Percentiles rank a stretch among this genome's conserved stretches.
Conservation (phyloP, 2,797 vertebrate genomes). For the Crocidura indochinensis region DNA sequence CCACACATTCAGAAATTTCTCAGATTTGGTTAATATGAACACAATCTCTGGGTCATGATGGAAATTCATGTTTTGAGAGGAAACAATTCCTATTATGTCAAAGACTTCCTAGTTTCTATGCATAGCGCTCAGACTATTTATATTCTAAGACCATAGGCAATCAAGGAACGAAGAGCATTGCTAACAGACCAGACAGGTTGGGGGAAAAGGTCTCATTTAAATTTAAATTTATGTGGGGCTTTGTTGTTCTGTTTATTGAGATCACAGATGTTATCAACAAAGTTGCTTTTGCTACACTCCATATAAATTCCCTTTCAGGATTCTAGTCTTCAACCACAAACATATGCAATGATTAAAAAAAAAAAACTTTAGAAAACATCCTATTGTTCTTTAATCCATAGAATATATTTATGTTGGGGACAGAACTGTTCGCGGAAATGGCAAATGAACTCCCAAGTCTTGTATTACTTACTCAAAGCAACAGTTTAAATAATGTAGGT, state of each 20-base stretch:
- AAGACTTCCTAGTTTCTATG: slow-evolving; percentile 41
- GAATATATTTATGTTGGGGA: slow-evolving; percentile 1
- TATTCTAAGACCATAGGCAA: neutral
- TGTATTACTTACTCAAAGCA: slow-evolving; percentile 35
- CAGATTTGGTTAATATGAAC: slow-evolving; percentile 21
- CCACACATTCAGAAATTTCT: slow-evolving; percentile 31
- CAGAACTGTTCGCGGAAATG: slow-evolving; percentile 34
- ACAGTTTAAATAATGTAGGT: slow-evolving; percentile 12
- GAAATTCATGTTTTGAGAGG: neutral
- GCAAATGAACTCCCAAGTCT: slow-evolving; percentile 16
- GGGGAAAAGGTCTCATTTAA: neutral
- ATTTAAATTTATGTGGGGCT: slow-evolving; percentile 53
- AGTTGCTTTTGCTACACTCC: slow-evolving; percentile 29
- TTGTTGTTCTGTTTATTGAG: slow-evolving; percentile 11
- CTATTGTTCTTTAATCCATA: slow-evolving; percentile 30
- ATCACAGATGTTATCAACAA: slow-evolving; percentile 42
- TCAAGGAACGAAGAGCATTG: neutral
- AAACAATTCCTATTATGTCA: neutral
- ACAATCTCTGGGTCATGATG: neutral
- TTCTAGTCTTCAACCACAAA: slow-evolving; percentile 40
- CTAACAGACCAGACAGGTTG: neutral
- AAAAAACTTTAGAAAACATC: neutral
- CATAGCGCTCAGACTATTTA: slow-evolving; percentile 4
- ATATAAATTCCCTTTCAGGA: slow-evolving; percentile 57
- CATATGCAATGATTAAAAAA: neutral